These are phyloP conservation scores for Rallus crepitans DNA, from an alignment of 2,797 vertebrate genomes.

Conservation along the genomic window DNA sequence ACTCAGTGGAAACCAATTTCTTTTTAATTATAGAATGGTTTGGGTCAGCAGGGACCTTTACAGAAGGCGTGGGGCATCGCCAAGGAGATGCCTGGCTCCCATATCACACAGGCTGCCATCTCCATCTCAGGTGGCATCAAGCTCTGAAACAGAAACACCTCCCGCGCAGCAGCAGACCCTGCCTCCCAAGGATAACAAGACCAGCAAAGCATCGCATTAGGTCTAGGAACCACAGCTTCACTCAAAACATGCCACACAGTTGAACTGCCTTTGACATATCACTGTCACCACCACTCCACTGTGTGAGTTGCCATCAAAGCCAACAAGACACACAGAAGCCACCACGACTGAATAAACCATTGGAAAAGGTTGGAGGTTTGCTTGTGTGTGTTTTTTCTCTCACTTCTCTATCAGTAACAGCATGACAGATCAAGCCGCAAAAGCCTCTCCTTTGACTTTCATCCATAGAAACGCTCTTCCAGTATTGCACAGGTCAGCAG, in stretches of 20 bases:
- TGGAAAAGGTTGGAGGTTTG: background rate
- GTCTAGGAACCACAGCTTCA: constrained; percentile 56
- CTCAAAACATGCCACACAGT: constrained; percentile 54
- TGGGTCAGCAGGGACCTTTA: background rate
- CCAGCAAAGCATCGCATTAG: constrained; percentile 5
- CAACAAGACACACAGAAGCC: background rate
- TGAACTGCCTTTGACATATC: constrained; percentile 58
- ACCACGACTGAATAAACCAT: background rate
- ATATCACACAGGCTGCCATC: background rate
- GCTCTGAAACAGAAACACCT: constrained; percentile 67
- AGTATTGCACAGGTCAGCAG: background rate
- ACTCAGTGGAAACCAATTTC: constrained; percentile 69
- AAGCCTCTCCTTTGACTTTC: background rate
- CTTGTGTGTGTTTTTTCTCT: background rate
- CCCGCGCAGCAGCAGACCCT: background rate
- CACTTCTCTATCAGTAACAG: background rate
- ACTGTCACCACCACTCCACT: background rate
- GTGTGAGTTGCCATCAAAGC: background rate
- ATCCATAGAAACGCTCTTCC: background rate
- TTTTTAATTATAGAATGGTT: constrained; percentile 2
- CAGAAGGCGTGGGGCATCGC: background rate
- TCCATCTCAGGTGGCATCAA: background rate
- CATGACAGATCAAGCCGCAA: background rate
- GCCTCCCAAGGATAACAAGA: constrained; percentile 39
- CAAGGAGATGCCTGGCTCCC: constrained; percentile 46